Base-by-base conservation (phyloP, 2,888 invertebrate genomes). In the Cenopis cana region DNA sequence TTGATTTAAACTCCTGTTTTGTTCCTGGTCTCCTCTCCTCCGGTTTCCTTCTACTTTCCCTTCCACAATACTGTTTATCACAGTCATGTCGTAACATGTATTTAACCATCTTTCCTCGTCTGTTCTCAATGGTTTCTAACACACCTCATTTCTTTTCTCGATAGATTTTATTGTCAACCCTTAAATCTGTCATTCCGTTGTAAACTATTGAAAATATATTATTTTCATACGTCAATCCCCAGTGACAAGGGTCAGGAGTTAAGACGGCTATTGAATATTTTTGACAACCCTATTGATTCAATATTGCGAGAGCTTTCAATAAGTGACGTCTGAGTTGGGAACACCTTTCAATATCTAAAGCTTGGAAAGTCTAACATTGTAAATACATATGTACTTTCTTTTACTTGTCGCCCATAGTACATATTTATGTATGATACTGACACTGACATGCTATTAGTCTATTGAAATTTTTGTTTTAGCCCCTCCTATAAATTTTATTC, bases 161-260 rank as follows among this genome's bases (percentile, higher is more conserved):
- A 52, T 50, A 36, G 10, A 69, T 59, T 18, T 54, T 33, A 65
- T 33, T 60, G 65, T 60, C 46, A 29, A 12, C 24, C 17, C 33
- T 33, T 33, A 14, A 46, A 33, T 6, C 33, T 46, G 50, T 57
- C 68, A 61, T 18, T n/a, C 17, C 20, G 54, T 14, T 36, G 33
- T 36, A 38, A 60, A 70, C 65, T 59, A 70, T 60, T 24, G 46
- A 66, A 65, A 59, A 66, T 70, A 70, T 70, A 70, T 70, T 70
- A 70, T 66, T 70, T 66, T 70, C 33, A 52, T 14, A 65, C 52
- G 70, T 66, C 65, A 66, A 41, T 20, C 36, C 55, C 14, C 24
- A 4, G 20, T 70, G 70, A 70, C 65, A 49, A 36, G 70, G 70
- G 70, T 70, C 41, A 24, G 8, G 20, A 59, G 38, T 36, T 68